Base-by-base conservation (phyloP, 1,140 invertebrate genomes). In the Drosophila ananassae region DNA sequence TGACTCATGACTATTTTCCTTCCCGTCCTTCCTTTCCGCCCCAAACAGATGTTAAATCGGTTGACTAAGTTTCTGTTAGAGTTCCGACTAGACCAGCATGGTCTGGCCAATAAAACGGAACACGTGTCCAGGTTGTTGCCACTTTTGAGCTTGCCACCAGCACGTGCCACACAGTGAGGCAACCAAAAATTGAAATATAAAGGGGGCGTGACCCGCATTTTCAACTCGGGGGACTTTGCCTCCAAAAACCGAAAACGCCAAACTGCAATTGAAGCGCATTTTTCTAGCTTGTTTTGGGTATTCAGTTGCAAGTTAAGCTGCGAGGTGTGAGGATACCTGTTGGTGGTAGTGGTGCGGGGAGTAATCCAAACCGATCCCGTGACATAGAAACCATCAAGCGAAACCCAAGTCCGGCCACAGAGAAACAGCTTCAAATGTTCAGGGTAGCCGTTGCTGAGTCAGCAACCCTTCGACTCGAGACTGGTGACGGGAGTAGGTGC, bases 251-350 rank as follows among this genome's bases (percentile, higher is more conserved):
- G 24, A 32, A 77, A 69, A 75, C 39, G 46, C 0, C 77, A 89
- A 82, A 89, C 39, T 89, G 82, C 82, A 76, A 52, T 74, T 47
- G 46, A 48, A 57, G 82, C 82, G 82, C 83, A 87, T 85, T 82
- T 87, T 87, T 87, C 66, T 74, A 87, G 61, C 66, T 89, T 87
- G 74, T 87, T 89, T 63, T 64, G 71, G 64, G 84, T 87, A 73
- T 87, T 82, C 61, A 67, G 75, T 87, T 87, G 74, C 82, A 89
- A 68, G 58, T 17, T 12, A 28, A 6, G 25, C 25, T 5, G 5
- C 7, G 34, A 12, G 8, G 28, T 46, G 51, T 56, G 74, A 76
- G 76, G 72, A 76, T 71, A 72, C 66, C 58, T 52, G 46, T 37
- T 55, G 47, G 13, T 10, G 28, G 34, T 37, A 4, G 10, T 30